Conservation (phyloP, 1,140 invertebrate species). For the Eupristina koningsbergeri region DNA sequence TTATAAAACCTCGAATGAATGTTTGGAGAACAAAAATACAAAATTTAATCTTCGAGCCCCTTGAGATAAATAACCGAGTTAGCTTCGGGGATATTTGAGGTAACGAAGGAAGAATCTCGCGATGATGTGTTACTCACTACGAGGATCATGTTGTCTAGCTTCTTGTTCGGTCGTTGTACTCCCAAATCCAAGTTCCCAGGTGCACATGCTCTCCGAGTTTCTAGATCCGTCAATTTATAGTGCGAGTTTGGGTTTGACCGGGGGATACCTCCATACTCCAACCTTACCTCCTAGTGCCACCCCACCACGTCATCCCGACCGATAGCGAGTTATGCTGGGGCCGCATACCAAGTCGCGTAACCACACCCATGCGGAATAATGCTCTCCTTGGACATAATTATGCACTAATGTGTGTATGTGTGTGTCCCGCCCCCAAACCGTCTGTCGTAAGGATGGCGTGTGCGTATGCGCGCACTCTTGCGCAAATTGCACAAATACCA, state of each 20-base stretch:
- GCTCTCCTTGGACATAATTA: conserved; percentile 60
- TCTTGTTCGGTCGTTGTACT: conserved; percentile 20
- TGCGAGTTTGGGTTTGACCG: conserved; percentile 47
- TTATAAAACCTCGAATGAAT: too few relatives aligned
- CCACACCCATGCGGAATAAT: conserved; percentile 65
- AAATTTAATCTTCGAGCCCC: too few relatives aligned
- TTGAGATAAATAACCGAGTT: too few relatives aligned
- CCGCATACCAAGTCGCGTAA: conserved; percentile 30
- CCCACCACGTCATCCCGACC: conserved; percentile 60
- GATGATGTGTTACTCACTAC: conserved; percentile 51
- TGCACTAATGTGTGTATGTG: not conserved
- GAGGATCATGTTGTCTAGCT: conserved; percentile 50
- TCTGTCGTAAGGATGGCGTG: not conserved
- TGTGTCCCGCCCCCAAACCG: not conserved
- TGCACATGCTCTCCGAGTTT: conserved; percentile 60
- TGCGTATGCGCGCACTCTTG: not conserved
- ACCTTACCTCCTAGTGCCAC: too few relatives aligned
- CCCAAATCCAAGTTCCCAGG: conserved; percentile 53
- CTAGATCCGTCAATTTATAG: conserved; percentile 71
- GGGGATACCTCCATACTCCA: conserved; percentile 51
- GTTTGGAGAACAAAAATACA: too few relatives aligned
- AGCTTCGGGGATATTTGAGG: too few relatives aligned
- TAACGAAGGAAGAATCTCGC: not conserved
- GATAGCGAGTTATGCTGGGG: not conserved
- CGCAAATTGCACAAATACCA: conserved; percentile 4